A percentile compares a stretch with the other conserved stretches of the same genome.
Conservation (phyloP, 2,113 vertebrate species). For the Cyanistes caeruleus region DNA sequence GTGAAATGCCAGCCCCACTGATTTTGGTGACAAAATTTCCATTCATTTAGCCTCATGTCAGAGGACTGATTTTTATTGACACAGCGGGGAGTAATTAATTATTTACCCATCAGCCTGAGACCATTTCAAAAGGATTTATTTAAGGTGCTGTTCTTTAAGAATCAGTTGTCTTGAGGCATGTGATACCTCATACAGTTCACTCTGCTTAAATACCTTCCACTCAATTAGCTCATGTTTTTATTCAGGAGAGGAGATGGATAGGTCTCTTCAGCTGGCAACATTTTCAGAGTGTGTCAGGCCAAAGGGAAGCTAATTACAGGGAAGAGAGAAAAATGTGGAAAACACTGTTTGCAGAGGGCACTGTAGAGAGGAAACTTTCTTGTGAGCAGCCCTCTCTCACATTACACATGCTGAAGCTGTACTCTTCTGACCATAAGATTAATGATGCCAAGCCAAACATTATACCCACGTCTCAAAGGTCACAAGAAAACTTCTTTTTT, state of each 20-base stretch:
- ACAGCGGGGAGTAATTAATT: conserved; percentile 4
- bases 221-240: conserved; percentile 53
- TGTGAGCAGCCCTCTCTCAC: conserved; percentile 48
- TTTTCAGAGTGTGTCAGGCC: conserved; percentile 37
- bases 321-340: conserved; percentile 43
- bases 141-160: conserved; percentile 39
- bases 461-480: conserved; percentile 54
- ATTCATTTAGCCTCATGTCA: not conserved
- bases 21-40: conserved; percentile 31
- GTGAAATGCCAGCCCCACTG: not conserved
- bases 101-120: conserved; percentile 11
- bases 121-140: conserved; percentile 55
- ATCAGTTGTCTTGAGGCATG: conserved; percentile 7
- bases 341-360: conserved; percentile 53
- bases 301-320: conserved; percentile 52
- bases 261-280: conserved; percentile 3
- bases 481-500: conserved; percentile 53
- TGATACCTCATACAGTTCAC: conserved; percentile 2
- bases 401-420: conserved; percentile 65
- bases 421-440: conserved; percentile 65
- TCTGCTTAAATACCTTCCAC: conserved; percentile 40
- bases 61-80: conserved; percentile 33
- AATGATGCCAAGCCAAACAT: conserved; percentile 64
- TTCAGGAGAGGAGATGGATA: conserved; percentile 49
- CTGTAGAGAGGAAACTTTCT: conserved; percentile 43